phyloP scores from a whole-genome alignment of 2,797 vertebrate species.

The Rhinogobio ventralis region DNA sequence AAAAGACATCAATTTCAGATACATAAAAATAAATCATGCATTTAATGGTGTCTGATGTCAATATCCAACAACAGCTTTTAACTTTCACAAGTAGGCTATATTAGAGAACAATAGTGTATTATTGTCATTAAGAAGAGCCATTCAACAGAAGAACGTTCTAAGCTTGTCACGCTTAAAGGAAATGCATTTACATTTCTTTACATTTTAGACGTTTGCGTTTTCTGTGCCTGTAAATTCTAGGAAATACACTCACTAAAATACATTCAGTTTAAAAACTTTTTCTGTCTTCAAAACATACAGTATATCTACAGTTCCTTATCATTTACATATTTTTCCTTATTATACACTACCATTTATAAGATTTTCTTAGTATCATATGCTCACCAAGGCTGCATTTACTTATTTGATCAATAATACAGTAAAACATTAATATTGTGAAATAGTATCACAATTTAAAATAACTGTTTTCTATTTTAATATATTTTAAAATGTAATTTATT shows the following conservation, averaged over 20 bases:
- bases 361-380: not conserved
- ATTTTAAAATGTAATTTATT: not conserved
- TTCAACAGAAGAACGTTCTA: constrained; percentile 24
- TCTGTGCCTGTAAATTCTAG: not conserved
- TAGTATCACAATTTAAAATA: not conserved
- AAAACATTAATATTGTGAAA: not conserved
- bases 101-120: not conserved
- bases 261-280: not conserved
- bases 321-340: not conserved
- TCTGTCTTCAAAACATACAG: not conserved
- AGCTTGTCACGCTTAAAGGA: constrained; percentile 6
- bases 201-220: constrained; percentile 1
- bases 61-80: constrained; percentile 9
- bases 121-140: constrained; percentile 17
- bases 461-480: too few species aligned
- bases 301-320: not conserved
- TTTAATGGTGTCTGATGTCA: constrained; percentile 11
- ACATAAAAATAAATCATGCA: not conserved
- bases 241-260: too few species aligned
- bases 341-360: not conserved
- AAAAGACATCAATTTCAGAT: not conserved
- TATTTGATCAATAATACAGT: not conserved
- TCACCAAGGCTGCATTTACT: not conserved
- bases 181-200: constrained; percentile 4
- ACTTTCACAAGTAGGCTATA: constrained; percentile 11